phyloP scores from a whole-genome alignment of 2,113 vertebrate genomes.

The Thomomys bottae region DNA sequence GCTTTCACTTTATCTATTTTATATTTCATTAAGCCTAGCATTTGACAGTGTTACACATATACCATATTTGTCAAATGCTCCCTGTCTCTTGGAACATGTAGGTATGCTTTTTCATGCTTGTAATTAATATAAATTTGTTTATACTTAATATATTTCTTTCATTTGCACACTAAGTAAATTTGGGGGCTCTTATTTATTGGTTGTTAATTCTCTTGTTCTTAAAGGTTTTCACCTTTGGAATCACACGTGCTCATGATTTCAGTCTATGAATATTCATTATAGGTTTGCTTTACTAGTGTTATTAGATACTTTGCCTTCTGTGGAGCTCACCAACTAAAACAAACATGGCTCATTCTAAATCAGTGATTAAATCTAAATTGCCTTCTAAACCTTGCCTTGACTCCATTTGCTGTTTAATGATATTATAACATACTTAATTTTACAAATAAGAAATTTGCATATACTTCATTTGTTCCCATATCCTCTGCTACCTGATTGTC shows the following conservation, averaged over 20 bases:
- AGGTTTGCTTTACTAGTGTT: background rate
- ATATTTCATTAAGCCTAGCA: background rate
- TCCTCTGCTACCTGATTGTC: too few species aligned
- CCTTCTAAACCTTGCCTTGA: background rate
- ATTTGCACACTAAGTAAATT: background rate
- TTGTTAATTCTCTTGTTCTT: background rate
- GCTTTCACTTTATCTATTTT: background rate
- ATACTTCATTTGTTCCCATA: too few species aligned
- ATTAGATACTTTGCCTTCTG: background rate
- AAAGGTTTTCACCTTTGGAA: background rate
- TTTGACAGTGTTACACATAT: background rate
- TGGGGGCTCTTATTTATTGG: background rate
- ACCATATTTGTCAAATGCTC: background rate
- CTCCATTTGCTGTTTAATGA: background rate
- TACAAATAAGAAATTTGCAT: background rate
- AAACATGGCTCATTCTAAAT: background rate
- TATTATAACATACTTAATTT: background rate
- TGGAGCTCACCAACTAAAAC: background rate
- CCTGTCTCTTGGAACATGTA: background rate
- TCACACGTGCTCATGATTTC: slow-evolving; percentile 4
- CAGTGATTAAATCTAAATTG: background rate
- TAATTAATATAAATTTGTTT: background rate
- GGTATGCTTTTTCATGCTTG: background rate
- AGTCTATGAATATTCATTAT: background rate
- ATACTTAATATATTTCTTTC: background rate